Evolutionary conservation across 1,140 invertebrate genomes (phyloP), one percentile per base, ranked within the genome.

Genomic region (Anastatus disparis): DNA sequence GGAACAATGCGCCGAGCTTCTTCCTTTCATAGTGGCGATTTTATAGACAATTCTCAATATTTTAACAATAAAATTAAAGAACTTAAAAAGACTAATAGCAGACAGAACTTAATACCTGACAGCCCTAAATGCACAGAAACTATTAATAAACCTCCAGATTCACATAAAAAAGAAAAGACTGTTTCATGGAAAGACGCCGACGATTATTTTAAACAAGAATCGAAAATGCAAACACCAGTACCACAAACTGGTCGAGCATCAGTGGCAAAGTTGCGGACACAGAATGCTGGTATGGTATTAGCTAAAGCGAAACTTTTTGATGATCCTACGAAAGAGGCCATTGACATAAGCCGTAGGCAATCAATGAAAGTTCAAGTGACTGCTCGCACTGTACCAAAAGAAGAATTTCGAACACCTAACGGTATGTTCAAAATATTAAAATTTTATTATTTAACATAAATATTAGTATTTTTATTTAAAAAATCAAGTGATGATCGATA

Each of bases 211-310:
- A 67, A 80, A 52, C 76, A 76, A 6, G 76, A 79, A 31, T 70
- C 69, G 0, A 74, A 71, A 50, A 73, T 31, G 2, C 59, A 63
- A 3, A 78, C 79, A 1, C 73, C 82, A 13, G 70, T 80, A 42
- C 74, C 78, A 17, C 81, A 85, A 38, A 88, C 84, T 13, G 89
- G 89, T 2, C 83, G 91, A 52, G 87, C 88, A 1, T 91, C 90
- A 0, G 85, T 92, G 6, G 89, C 89, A 0, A 88, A 89, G 76
- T 76, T 92, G 7, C 81, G 90, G 40, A 85, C 85, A 35, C 89
- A 90, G 79, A 91, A 91, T 77, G 89, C 89, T 10, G 91, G 90
- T 7, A 91, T 91, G 89, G 91, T 92, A 1, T 74, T 90, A 35
- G 89, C 89, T 0, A 91, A 90, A 82, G 89, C 90, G 0, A 89